Conservation (phyloP, 2,113 vertebrate genomes). For the Meriones unguiculatus region DNA sequence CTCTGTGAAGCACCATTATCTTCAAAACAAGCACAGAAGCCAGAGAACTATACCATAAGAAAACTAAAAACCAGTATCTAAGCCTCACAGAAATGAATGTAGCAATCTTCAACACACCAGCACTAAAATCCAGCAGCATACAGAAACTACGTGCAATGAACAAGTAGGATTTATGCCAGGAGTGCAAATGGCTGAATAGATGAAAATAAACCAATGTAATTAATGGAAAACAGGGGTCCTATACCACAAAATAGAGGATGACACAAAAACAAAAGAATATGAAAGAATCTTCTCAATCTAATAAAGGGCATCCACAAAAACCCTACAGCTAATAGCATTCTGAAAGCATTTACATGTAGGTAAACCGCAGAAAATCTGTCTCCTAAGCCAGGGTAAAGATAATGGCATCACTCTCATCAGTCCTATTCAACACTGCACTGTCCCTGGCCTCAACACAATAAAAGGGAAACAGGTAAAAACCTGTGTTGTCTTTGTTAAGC, state of each 20-base stretch:
- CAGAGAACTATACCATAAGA: neutral
- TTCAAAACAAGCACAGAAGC: conserved; percentile 20
- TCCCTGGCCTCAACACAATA: neutral
- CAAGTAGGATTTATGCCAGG: neutral
- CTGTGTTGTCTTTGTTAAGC: neutral
- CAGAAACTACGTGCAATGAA: neutral
- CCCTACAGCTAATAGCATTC: neutral
- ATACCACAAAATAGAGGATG: neutral
- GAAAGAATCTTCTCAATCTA: neutral
- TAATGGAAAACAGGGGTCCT: neutral
- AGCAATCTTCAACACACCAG: neutral
- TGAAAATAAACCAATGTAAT: conserved; percentile 40
- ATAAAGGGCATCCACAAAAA: conserved; percentile 18
- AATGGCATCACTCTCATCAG: neutral
- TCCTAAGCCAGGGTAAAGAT: neutral
- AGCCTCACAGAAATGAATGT: neutral
- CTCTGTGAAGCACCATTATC: neutral
- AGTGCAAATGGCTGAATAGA: neutral
- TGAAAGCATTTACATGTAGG: neutral
- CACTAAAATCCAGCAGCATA: neutral
- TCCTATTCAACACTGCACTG: neutral
- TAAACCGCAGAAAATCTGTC: neutral
- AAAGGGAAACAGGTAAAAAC: neutral
- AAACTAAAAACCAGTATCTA: neutral
- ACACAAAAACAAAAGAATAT: conserved; percentile 2